A percentile compares a stretch with the other conserved stretches of the same genome.
phyloP scores from a whole-genome alignment of 2,888 invertebrate species.

The Ophion slaviceki region DNA sequence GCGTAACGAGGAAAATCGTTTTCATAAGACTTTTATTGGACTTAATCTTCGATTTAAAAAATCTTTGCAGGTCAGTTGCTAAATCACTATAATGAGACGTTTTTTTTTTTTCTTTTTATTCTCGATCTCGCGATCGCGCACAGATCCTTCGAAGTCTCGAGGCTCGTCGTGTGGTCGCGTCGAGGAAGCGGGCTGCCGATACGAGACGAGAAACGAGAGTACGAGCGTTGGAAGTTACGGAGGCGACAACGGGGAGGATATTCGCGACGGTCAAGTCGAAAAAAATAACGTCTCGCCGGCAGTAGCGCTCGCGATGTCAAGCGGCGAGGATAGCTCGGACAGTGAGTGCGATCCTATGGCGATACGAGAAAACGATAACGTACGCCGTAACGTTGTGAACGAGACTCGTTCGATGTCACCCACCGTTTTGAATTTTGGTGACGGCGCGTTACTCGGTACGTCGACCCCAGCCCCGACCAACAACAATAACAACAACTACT shows the following conservation, averaged over 20 bases:
- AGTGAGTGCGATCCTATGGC: constrained; percentile 73
- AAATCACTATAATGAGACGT: background rate
- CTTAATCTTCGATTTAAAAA: background rate
- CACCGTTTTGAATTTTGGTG: constrained; percentile 50
- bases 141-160: constrained; percentile 51
- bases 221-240: constrained; percentile 49
- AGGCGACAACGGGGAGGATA: constrained; percentile 36
- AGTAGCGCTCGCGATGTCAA: constrained; percentile 80
- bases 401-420: constrained; percentile 60
- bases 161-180: constrained; percentile 34
- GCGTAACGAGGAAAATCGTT: background rate
- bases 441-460: constrained; percentile 56
- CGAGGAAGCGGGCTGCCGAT: constrained; percentile 37
- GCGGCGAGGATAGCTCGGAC: constrained; percentile 78
- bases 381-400: constrained; percentile 50
- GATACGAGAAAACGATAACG: constrained; percentile 51
- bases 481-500: constrained; percentile 38
- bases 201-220: constrained; percentile 45
- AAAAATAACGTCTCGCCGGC: constrained; percentile 61
- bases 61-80: background rate
- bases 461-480: constrained; percentile 54
- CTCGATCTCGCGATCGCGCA: background rate
- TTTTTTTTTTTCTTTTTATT: constrained; percentile 20
- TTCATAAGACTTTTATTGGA: background rate
- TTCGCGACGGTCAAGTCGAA: constrained; percentile 40